Percentiles rank a stretch among this genome's conserved stretches.
These are phyloP conservation scores for Asobara japonica DNA, from an alignment of 1,140 invertebrate genomes.

Conservation along the genomic window DNA sequence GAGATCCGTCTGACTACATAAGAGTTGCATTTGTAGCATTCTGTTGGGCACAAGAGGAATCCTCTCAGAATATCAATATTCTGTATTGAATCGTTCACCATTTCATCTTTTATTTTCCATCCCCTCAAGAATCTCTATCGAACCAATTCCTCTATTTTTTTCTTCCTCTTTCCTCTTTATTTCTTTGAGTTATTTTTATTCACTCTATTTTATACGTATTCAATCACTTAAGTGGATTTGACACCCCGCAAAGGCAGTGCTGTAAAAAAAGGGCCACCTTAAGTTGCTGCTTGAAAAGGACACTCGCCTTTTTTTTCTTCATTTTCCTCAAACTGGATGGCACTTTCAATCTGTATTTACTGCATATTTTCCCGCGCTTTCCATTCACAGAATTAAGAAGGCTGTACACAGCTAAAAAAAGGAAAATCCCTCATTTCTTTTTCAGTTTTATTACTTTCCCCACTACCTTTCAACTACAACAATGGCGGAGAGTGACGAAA, in stretches of 20 bases:
- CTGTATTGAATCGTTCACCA: background rate
- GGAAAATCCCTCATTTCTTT: background rate
- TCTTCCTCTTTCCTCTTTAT: background rate
- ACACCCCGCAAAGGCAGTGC: background rate
- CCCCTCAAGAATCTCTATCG: conserved; percentile 7
- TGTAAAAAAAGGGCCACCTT: background rate
- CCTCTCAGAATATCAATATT: conserved; percentile 4
- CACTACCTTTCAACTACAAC: background rate
- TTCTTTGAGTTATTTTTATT: background rate
- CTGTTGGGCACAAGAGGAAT: background rate
- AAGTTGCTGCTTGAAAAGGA: background rate
- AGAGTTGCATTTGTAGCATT: background rate
- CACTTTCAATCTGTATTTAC: conserved; percentile 20
- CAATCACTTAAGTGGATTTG: conserved; percentile 21
- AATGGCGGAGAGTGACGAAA: background rate
- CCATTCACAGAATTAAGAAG: background rate
- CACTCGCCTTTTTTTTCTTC: background rate
- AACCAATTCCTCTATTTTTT: background rate
- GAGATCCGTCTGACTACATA: background rate
- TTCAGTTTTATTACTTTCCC: background rate
- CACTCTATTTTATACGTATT: conserved; percentile 16
- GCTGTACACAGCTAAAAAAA: background rate
- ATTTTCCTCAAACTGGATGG: conserved; percentile 11
- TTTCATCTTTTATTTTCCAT: background rate
- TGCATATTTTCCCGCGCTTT: conserved; percentile 4